Evolutionary conservation across 2,888 invertebrate genomes (phyloP), one percentile per base, ranked within the genome.

Genomic region (Digitonthophagus gazella): DNA sequence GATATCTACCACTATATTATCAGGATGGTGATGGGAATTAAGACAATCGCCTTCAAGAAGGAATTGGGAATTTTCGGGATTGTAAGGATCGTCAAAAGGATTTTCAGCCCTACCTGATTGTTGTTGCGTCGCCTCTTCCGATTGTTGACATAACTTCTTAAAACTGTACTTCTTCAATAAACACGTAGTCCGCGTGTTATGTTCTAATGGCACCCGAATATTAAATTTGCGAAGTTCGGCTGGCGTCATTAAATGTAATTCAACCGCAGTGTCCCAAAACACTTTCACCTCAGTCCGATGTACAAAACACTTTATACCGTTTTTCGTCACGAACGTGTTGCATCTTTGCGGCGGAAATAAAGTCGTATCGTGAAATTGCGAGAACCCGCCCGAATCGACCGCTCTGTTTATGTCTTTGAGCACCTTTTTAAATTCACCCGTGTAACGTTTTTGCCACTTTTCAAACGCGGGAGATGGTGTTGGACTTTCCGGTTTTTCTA

Each of bases 391-490:
- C 8, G 28, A 44, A 65, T 2, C 16, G 65, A 15, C 28, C 54
- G 15, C 65, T 18, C 8, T 44, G 11, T 44, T 44, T 8, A 44
- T 44, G 11, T 44, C 28, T 44, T 44, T 44, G 11, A 44, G 28
- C 28, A 44, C 28, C 20, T 66, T 69, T 61, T 20, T 22, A 11
- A 22, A 22, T 44, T 65, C 65, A 54, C 20, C 65, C 28, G 28
- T 55, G n/a, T 15, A 56, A 3, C 19, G 14, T 16, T 28, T 55
- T 15, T 65, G 6, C 19, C 2, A 68, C 65, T 71, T 67, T 66
- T 75, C 75, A 65, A 69, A 75, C 1, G 69, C 67, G 0, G 75
- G 75, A 1, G 76, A 76, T 6, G 71, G 71, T 2, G 67, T 71
- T 4, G 72, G 72, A 69, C 72, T 72, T 22, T 66, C 69, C 6